Conservation (phyloP, 2,888 invertebrate species). For the Orthonychiurus folsomi region DNA sequence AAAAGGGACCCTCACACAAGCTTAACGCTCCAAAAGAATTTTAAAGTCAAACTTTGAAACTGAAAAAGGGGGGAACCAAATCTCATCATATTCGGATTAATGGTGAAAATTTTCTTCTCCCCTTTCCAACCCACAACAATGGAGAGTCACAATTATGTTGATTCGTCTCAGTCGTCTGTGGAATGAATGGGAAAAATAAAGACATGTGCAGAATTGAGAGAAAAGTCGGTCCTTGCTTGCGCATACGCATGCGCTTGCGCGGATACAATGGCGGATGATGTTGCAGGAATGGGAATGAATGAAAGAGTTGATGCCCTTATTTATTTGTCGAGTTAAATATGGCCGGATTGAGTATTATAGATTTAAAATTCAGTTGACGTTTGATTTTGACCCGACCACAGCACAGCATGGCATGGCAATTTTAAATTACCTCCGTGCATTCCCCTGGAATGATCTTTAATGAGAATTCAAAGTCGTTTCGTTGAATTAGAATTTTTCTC, state of each 20-base stretch:
- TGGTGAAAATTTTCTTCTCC: not conserved
- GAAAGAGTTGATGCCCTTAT: not conserved
- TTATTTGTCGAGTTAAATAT: not conserved
- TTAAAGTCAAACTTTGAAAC: not conserved
- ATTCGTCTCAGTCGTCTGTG: not conserved
- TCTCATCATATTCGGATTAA: slow-evolving; percentile 1
- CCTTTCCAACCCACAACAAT: not conserved
- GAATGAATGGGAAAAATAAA: not conserved
- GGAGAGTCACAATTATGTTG: not conserved
- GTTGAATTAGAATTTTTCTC: not conserved
- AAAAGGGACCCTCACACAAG: not conserved
- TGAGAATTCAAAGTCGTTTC: not conserved
- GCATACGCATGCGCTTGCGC: too few species aligned
- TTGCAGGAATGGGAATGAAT: not conserved
- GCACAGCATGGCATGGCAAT: too few species aligned
- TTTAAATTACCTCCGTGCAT: not conserved
- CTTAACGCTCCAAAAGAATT: not conserved
- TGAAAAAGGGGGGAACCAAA: not conserved
- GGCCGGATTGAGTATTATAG: too few species aligned
- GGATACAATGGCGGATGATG: not conserved
- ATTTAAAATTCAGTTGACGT: too few species aligned
- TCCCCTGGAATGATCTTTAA: not conserved
- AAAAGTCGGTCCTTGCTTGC: too few species aligned
- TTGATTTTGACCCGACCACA: too few species aligned
- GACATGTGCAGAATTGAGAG: not conserved